These are phyloP conservation scores for Sporophila hypoxantha DNA, from an alignment of 2,113 vertebrate genomes.

Conservation along the genomic window DNA sequence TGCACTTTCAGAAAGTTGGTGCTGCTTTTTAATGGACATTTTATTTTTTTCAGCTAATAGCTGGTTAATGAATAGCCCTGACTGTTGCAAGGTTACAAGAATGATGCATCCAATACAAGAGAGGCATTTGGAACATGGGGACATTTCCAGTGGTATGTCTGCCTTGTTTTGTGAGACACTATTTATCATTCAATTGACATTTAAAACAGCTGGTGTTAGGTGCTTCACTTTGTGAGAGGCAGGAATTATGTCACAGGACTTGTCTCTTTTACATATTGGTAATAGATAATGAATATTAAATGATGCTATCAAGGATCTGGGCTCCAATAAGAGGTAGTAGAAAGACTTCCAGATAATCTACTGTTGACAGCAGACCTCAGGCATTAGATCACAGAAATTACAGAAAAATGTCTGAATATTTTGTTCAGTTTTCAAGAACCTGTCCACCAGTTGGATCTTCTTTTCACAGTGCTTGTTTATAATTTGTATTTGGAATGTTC, in stretches of 20 bases:
- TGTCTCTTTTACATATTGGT: neutral
- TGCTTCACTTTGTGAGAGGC: neutral
- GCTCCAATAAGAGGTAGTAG: neutral
- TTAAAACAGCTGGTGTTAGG: neutral
- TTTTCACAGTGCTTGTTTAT: neutral
- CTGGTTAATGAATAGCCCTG: slow-evolving; percentile 31
- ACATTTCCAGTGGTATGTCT: slow-evolving; percentile 23
- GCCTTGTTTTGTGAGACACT: slow-evolving; percentile 9
- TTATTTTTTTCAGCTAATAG: slow-evolving; percentile 18
- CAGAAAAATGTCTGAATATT: neutral
- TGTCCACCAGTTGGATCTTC: neutral
- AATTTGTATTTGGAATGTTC: neutral
- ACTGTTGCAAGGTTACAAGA: slow-evolving; percentile 17
- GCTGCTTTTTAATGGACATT: neutral
- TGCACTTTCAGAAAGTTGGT: neutral
- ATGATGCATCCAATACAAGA: neutral
- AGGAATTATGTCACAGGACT: neutral
- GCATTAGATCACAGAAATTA: neutral
- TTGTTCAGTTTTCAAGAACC: neutral
- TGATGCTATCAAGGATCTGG: neutral
- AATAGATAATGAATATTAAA: neutral
- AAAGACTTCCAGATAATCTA: neutral
- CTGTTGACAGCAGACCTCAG: neutral
- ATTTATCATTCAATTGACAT: neutral
- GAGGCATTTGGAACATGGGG: neutral